A percentile compares a stretch with the other conserved stretches of the same genome.
Evolutionary conservation across 1,140 invertebrate genomes (phyloP).

Genomic region (Matsumurasca onukii): DNA sequence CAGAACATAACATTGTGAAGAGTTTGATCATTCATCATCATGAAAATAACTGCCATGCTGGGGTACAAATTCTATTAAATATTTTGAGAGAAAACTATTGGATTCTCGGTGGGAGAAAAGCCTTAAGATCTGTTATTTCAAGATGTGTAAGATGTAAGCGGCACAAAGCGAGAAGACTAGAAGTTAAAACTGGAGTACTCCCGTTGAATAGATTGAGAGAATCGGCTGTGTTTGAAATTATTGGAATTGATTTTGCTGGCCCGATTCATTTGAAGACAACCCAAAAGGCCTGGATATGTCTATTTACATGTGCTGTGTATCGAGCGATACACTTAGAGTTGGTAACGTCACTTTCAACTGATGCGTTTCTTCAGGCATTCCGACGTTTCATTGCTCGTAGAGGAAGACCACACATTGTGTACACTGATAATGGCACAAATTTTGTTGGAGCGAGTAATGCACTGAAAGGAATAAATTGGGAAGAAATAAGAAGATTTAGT

Average conservation of each 20-base stretch:
- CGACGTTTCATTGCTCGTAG: conserved; percentile 44
- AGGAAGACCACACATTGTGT: conserved; percentile 45
- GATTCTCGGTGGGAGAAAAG: too few species aligned
- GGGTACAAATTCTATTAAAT: too few species aligned
- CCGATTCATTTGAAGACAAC: conserved; percentile 38
- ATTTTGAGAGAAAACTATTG: too few species aligned
- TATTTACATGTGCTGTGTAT: conserved; percentile 47
- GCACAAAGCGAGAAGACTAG: not conserved
- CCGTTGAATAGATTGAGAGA: conserved; percentile 5
- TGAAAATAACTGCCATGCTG: too few species aligned
- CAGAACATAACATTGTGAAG: too few species aligned
- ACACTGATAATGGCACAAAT: conserved; percentile 49
- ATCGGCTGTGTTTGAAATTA: conserved; percentile 36
- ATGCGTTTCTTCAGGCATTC: conserved; percentile 42
- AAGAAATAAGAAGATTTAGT: conserved; percentile 35
- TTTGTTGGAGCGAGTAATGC: conserved; percentile 43
- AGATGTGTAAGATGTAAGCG: too few species aligned
- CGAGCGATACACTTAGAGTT: conserved; percentile 48
- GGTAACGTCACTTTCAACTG: conserved; percentile 40
- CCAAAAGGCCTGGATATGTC: conserved; percentile 44
- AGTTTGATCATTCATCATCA: too few species aligned
- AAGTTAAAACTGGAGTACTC: not conserved
- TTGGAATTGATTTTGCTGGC: conserved; percentile 44
- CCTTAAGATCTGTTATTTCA: too few species aligned
- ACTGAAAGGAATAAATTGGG: conserved; percentile 44